Evolutionary conservation across 2,888 invertebrate species (phyloP).

Genomic region (Epirrhoe tristata): DNA sequence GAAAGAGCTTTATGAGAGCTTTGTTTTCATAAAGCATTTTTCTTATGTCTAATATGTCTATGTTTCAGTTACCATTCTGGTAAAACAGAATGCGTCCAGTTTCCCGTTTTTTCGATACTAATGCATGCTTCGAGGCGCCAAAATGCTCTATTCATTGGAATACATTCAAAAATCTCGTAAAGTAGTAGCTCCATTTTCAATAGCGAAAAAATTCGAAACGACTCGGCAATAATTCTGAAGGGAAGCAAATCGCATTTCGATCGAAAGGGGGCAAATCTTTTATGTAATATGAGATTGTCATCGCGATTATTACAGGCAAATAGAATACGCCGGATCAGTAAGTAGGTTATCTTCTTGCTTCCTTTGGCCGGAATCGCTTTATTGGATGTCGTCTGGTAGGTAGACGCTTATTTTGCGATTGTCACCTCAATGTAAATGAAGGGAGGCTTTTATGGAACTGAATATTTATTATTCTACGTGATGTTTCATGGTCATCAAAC

Average conservation of each 20-base stretch:
- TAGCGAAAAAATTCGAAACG: constrained; percentile 79
- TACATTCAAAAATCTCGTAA: constrained; percentile 79
- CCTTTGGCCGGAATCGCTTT: constrained; percentile 80
- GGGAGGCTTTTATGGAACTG: constrained; percentile 27
- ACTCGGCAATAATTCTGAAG: constrained; percentile 80
- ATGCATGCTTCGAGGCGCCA: constrained; percentile 70
- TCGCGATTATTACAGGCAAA: constrained; percentile 86
- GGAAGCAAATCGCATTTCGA: constrained; percentile 84
- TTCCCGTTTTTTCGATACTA: constrained; percentile 55
- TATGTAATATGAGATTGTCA: constrained; percentile 86
- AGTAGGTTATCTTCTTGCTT: constrained; percentile 84
- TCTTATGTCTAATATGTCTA: neutral
- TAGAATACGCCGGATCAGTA: constrained; percentile 84
- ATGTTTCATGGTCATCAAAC: neutral
- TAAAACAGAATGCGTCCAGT: constrained; percentile 6
- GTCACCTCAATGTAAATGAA: constrained; percentile 49
- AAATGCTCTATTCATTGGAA: constrained; percentile 80
- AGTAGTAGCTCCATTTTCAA: constrained; percentile 77
- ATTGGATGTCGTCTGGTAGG: constrained; percentile 73
- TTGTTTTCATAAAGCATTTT: too few relatives aligned
- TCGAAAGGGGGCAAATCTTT: constrained; percentile 85
- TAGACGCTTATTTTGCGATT: constrained; percentile 57
- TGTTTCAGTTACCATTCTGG: neutral
- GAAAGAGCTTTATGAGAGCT: too few relatives aligned
- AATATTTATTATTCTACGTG: constrained; percentile 16